Conservation (phyloP, 2,888 invertebrate genomes). For the Petrolisthes manimaculis region DNA sequence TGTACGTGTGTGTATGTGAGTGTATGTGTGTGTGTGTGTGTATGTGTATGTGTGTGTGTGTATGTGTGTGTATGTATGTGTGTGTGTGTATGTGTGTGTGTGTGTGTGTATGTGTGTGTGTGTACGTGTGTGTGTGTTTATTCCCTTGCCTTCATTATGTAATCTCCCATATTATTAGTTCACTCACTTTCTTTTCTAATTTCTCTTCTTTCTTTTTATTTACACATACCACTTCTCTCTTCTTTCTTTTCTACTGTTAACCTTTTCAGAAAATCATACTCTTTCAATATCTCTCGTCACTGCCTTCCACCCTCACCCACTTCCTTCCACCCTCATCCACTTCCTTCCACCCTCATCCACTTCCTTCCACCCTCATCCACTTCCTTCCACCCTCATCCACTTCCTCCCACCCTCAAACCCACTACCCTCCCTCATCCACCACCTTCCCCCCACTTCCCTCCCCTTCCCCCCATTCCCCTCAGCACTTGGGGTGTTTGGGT, state of each 20-base stretch:
- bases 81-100: background rate
- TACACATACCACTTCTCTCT: background rate
- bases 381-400: no score
- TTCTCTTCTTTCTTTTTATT: background rate
- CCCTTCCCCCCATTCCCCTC: no score
- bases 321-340: no score
- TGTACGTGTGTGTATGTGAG: background rate
- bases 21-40: background rate
- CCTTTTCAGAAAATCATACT: no score
- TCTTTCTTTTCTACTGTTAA: background rate
- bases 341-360: no score
- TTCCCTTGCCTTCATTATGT: background rate
- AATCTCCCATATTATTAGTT: background rate
- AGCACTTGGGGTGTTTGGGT: no score
- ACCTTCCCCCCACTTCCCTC: no score
- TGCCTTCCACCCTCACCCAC: background rate
- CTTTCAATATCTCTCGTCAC: background rate
- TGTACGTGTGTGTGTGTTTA: background rate
- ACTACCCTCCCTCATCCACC: no score
- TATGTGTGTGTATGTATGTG: background rate
- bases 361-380: no score
- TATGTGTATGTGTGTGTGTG: background rate
- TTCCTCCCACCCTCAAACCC: no score
- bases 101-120: conserved; percentile 3
- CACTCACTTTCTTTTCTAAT: background rate